These are phyloP conservation scores for Pomatorhinus ruficollis DNA, from an alignment of 2,113 vertebrate genomes.

Conservation along the genomic window DNA sequence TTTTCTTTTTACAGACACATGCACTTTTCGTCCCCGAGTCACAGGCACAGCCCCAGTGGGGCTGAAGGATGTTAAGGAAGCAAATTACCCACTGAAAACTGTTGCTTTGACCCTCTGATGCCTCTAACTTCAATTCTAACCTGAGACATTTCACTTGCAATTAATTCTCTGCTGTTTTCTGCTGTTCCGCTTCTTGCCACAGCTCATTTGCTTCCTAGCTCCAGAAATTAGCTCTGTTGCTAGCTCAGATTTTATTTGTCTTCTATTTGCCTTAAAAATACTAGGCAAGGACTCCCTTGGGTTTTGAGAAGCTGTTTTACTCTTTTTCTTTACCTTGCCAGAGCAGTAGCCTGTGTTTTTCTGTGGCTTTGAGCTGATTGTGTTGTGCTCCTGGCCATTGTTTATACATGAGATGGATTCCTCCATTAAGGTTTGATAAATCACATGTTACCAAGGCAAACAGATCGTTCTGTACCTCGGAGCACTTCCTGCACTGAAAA, in stretches of 20 bases:
- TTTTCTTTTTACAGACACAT: background rate
- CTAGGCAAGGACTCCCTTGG: background rate
- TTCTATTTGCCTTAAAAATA: background rate
- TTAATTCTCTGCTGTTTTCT: background rate
- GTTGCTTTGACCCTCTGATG: background rate
- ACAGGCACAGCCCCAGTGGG: background rate
- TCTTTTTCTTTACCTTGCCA: background rate
- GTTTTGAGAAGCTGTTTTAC: background rate
- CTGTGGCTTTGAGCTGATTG: background rate
- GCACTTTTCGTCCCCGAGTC: background rate
- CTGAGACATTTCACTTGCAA: background rate
- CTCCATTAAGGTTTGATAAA: background rate
- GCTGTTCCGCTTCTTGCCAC: background rate
- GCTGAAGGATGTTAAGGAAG: background rate
- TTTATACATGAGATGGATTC: background rate
- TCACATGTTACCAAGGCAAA: background rate
- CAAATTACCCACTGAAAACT: background rate
- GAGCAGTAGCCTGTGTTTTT: background rate
- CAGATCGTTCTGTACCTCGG: background rate
- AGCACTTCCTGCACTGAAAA: background rate
- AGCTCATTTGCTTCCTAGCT: background rate
- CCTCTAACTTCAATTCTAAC: background rate
- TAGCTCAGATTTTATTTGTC: background rate
- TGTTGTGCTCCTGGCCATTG: background rate
- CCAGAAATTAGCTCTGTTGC: background rate